These are phyloP conservation scores for Discoglossus pictus DNA, from an alignment of 2,797 vertebrate species.

Conservation along the genomic window DNA sequence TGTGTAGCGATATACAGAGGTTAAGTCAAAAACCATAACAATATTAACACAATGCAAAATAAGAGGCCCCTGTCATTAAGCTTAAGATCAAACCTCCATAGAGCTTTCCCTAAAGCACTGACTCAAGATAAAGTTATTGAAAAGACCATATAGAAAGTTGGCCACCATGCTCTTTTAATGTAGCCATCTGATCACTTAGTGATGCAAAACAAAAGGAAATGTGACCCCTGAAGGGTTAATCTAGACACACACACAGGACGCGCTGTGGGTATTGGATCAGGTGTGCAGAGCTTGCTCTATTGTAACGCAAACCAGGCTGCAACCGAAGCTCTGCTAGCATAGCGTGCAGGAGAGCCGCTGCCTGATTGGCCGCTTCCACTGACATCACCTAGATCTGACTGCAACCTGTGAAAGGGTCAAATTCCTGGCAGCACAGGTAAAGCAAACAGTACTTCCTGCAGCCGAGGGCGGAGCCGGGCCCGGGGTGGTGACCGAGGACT, in stretches of 20 bases:
- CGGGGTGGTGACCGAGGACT: conserved; percentile 42
- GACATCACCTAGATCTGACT: conserved; percentile 58
- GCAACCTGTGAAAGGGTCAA: conserved; percentile 61
- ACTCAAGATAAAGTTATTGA: too few relatives aligned
- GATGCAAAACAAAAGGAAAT: too few relatives aligned
- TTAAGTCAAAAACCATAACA: too few relatives aligned
- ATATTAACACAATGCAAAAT: too few relatives aligned
- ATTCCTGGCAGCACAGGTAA: conserved; percentile 67
- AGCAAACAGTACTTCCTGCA: conserved; percentile 56
- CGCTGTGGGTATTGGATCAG: background rate
- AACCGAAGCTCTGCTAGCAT: conserved; percentile 1
- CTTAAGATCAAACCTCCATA: too few relatives aligned
- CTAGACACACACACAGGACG: conserved; percentile 3
- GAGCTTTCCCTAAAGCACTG: too few relatives aligned
- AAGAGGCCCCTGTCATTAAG: too few relatives aligned
- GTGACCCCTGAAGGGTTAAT: conserved; percentile 3
- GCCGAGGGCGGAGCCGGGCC: conserved; percentile 47
- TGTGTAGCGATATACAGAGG: too few relatives aligned
- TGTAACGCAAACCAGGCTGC: conserved; percentile 1
- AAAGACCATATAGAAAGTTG: too few relatives aligned
- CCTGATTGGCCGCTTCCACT: conserved; percentile 49
- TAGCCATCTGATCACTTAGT: too few relatives aligned
- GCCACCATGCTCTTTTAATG: too few relatives aligned
- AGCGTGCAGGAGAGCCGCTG: background rate
- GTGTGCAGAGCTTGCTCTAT: background rate